Evolutionary conservation across 30 jellyfish, hydroid and myxozoan species (phyloP), one percentile per base, ranked within the genome.

Genomic region (Cassiopea xamachana): DNA sequence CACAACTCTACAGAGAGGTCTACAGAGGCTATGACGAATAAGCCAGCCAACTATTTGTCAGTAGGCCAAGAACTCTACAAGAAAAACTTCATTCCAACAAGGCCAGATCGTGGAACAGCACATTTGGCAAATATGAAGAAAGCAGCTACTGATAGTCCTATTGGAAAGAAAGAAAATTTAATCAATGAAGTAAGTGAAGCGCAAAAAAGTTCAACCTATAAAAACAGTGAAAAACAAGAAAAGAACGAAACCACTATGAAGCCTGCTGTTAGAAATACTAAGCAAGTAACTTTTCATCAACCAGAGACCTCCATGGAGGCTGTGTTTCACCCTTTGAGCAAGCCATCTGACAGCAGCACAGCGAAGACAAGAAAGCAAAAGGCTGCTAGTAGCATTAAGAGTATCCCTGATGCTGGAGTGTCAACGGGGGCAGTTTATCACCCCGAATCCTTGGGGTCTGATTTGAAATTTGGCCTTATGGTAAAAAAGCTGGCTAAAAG

Each of bases 391-490:
- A 47, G 73, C 15, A 51, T 6, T 3, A 75, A 44, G 19, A 17
- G n/a, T 69, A 64, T 4, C 74, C 15, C 74, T 14, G 27, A 46
- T 75, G 60, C 69, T 3, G 81, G 50, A 83, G 58, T 85, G 1
- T 76, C 93, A 10, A 86, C 91, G 16, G 96, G 87, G 47, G 86
- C 96, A 9, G 91, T 79, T 1, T 80, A 77, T 43, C 94, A 72
- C 80, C 60, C 90, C 13, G 94, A 88, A 47, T 15, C 47, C 19
- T 47, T 79, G 60, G 76, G 49, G 59, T 83, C 91, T 2, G 96
- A 75, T 74, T 48, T 83, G 67, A 71, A 86, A 49, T 67, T 64
- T 73, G 88, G 91, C 0, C 83, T 80, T 0, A 39, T 18, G 79
- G 86, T 50, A 6, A 59, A 19, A 46, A 51, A 74, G 58, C 59